Evolutionary conservation across 2,113 vertebrate species (phyloP).

Genomic region (Hucho hucho): DNA sequence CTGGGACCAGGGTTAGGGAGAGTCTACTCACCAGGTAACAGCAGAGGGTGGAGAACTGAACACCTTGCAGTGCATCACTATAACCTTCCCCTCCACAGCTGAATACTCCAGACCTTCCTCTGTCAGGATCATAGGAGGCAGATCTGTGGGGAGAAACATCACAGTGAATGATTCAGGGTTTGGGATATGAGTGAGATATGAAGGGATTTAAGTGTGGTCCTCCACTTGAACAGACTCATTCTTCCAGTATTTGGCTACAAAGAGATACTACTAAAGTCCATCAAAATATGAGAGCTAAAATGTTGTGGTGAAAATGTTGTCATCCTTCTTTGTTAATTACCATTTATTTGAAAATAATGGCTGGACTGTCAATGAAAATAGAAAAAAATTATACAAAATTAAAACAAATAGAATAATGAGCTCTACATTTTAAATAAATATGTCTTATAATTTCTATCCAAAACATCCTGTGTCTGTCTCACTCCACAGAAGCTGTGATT

Average conservation of each 20-base stretch:
- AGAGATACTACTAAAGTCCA: neutral
- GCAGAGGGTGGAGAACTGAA: conserved; percentile 86
- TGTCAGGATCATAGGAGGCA: conserved; percentile 86
- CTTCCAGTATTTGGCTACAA: too few relatives aligned
- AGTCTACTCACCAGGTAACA: conserved; percentile 79
- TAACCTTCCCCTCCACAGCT: conserved; percentile 76
- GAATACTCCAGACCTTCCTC: conserved; percentile 79
- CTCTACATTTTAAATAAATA: conserved; percentile 16
- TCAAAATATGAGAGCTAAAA: neutral
- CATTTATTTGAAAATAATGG: conserved; percentile 12
- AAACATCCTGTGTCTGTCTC: conserved; percentile 45
- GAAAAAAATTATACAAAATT: conserved; percentile 30
- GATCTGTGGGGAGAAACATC: conserved; percentile 70
- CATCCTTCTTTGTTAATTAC: conserved; percentile 14
- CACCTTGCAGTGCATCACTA: conserved; percentile 82
- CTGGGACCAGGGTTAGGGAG: neutral
- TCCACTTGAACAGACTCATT: neutral
- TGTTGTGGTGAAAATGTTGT: conserved; percentile 2
- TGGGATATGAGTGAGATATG: neutral
- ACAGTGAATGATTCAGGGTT: neutral
- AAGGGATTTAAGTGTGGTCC: neutral
- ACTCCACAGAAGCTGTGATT: conserved; percentile 52
- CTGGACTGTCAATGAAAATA: conserved; percentile 42
- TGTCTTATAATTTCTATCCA: conserved; percentile 54
- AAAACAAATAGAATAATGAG: conserved; percentile 52